Conservation (phyloP, 2,888 invertebrate species). For the Hermaeophaga mercurialis region DNA sequence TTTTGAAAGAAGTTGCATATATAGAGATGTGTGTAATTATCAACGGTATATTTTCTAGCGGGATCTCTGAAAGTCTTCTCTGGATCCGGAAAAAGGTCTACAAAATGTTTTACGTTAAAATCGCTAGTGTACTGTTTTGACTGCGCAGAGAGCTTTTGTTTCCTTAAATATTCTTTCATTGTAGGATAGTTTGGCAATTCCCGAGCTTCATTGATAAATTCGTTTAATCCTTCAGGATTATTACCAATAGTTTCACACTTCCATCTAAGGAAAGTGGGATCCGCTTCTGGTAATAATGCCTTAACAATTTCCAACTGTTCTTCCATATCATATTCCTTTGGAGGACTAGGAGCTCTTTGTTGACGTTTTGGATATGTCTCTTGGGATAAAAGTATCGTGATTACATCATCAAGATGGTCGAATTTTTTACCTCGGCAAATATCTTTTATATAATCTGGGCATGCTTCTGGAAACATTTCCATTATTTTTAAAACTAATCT, state of each 20-base stretch:
- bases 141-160: slow-evolving; percentile 51
- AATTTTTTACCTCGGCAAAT: slow-evolving; percentile 39
- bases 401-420: slow-evolving; percentile 38
- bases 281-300: slow-evolving; percentile 48
- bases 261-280: slow-evolving; percentile 45
- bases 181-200: slow-evolving; percentile 46
- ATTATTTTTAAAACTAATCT: slow-evolving; percentile 37
- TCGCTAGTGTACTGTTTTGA: slow-evolving; percentile 55
- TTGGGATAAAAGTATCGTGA: slow-evolving; percentile 34
- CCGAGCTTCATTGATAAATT: slow-evolving; percentile 41
- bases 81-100: slow-evolving; percentile 59
- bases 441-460: slow-evolving; percentile 42
- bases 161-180: slow-evolving; percentile 46
- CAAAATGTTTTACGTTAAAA: slow-evolving; percentile 57
- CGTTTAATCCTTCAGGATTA: slow-evolving; percentile 38
- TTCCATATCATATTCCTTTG: slow-evolving; percentile 39
- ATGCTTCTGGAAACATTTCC: slow-evolving; percentile 49
- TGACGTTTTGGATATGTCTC: slow-evolving; percentile 45
- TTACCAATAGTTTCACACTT: slow-evolving; percentile 39
- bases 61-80: slow-evolving; percentile 42
- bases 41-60: slow-evolving; percentile 26
- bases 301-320: slow-evolving; percentile 45
- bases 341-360: slow-evolving; percentile 20
- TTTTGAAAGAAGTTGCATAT: slow-evolving; percentile 37
- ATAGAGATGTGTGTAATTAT: slow-evolving; percentile 26